These are phyloP conservation scores for Corythornis cristatus DNA, from an alignment of 2,113 vertebrate species.

Conservation along the genomic window DNA sequence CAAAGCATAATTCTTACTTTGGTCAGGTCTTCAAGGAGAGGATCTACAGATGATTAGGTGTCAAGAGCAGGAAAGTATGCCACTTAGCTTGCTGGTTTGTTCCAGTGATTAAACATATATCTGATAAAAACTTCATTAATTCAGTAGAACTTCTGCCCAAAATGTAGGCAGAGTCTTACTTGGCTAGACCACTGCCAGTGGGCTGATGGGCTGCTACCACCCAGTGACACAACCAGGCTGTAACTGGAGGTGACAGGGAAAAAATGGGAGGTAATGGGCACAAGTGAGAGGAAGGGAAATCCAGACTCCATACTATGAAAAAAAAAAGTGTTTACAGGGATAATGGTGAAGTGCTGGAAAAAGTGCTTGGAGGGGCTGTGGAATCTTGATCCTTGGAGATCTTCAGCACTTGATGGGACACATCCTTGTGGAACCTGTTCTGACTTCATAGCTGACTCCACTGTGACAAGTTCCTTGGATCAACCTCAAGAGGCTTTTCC, in stretches of 20 bases:
- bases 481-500: neutral
- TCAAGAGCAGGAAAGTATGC: neutral
- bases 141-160: neutral
- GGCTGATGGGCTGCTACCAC: neutral
- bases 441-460: neutral
- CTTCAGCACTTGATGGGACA: neutral
- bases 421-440: fast-evolving
- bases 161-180: neutral
- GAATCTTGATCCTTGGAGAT: neutral
- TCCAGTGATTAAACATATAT: neutral
- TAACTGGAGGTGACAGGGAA: neutral
- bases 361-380: neutral
- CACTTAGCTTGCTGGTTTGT: neutral
- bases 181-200: neutral
- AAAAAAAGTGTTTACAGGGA: neutral
- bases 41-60: neutral
- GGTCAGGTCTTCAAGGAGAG: neutral
- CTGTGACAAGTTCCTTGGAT: neutral
- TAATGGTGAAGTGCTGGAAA: neutral
- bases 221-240: neutral
- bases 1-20: neutral
- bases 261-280: neutral
- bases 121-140: neutral
- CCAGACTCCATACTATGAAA: neutral
- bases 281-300: neutral